A percentile compares a stretch with the other conserved stretches of the same genome.
These are phyloP conservation scores for Elachura formosa DNA, from an alignment of 2,113 vertebrate genomes.

Conservation along the genomic window DNA sequence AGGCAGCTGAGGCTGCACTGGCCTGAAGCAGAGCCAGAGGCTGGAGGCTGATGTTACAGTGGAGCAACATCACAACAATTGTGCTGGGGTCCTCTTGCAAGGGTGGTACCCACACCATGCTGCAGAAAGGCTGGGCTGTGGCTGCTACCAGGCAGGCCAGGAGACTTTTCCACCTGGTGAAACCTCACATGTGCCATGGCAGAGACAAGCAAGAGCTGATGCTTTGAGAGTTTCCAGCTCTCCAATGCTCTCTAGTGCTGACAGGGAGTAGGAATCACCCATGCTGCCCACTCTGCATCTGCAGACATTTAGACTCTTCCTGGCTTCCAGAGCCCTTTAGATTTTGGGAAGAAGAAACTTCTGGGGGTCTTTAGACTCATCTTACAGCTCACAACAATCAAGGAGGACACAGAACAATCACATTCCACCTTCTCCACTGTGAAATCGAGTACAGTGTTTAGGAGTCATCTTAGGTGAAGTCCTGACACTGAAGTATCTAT, in stretches of 20 bases:
- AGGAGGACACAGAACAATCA: background rate
- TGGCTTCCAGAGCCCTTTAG: background rate
- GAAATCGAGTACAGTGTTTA: background rate
- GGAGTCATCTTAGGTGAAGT: background rate
- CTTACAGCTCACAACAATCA: background rate
- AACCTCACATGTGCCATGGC: fast-evolving
- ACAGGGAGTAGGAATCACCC: background rate
- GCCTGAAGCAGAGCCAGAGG: background rate
- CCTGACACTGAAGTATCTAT: background rate
- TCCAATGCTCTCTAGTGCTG: background rate
- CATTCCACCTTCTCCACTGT: background rate
- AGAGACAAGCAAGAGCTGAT: background rate
- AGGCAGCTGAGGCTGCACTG: background rate
- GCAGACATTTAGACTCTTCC: background rate
- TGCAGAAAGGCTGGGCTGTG: background rate
- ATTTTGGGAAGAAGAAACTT: background rate
- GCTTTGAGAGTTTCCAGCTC: background rate
- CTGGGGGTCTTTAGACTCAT: background rate
- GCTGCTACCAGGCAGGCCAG: background rate
- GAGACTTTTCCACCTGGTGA: background rate
- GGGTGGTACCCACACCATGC: fast-evolving
- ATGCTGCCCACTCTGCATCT: fast-evolving
- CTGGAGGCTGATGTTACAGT: background rate
- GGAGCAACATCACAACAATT: background rate
- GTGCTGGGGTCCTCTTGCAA: background rate